Evolutionary conservation across 2,797 vertebrate species (phyloP).

Genomic region (Acipenser oxyrinchus): DNA sequence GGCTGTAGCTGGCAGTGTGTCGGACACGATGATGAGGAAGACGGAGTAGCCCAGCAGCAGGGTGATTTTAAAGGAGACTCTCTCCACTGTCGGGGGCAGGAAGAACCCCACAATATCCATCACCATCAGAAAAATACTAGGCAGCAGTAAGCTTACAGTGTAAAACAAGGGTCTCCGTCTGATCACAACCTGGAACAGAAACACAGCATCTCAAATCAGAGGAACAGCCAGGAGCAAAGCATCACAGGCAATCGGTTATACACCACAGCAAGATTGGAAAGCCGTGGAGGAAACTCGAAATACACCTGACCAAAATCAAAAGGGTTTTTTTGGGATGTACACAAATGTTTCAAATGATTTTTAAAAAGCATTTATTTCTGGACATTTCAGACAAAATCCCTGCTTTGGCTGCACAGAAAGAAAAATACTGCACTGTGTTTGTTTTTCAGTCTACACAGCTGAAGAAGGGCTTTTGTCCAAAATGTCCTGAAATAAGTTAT

Average conservation of each 20-base stretch:
- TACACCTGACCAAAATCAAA: too few species aligned
- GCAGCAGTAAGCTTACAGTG: constrained; percentile 82
- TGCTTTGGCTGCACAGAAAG: too few species aligned
- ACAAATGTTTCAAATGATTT: too few species aligned
- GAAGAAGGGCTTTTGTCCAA: too few species aligned
- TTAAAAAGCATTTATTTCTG: too few species aligned
- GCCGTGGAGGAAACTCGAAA: too few species aligned
- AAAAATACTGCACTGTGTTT: too few species aligned
- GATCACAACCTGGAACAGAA: constrained; percentile 75
- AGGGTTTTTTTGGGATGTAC: too few species aligned
- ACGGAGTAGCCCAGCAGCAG: constrained; percentile 94
- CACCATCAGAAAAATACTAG: constrained; percentile 93
- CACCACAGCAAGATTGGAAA: too few species aligned
- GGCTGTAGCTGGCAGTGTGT: constrained; percentile 86
- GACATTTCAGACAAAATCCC: too few species aligned
- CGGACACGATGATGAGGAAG: constrained; percentile 95
- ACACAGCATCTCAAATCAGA: neutral
- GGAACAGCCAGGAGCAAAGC: neutral
- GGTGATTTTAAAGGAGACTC: constrained; percentile 97
- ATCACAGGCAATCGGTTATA: neutral
- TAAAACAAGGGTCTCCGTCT: constrained; percentile 90
- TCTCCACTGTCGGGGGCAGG: constrained; percentile 88
- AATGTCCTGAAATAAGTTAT: too few species aligned
- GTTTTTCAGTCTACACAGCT: too few species aligned
- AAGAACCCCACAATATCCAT: constrained; percentile 96